A percentile compares a stretch with the other conserved stretches of the same genome.
phyloP scores from a whole-genome alignment of 1,140 invertebrate species.

The Eumeta japonica region DNA sequence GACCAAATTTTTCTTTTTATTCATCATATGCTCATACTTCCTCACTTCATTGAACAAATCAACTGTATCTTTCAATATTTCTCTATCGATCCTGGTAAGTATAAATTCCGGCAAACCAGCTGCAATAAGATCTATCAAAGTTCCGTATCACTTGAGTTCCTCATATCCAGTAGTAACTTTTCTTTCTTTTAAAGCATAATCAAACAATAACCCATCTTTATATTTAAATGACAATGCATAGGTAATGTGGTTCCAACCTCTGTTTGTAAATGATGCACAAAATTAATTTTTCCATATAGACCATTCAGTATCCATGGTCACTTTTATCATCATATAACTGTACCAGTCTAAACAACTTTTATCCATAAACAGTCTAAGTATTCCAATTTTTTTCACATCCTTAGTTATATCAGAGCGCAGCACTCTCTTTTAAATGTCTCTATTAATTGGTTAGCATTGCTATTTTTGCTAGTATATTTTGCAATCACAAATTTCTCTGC shows the following conservation, averaged over 20 bases:
- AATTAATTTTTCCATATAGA: slow-evolving; percentile 20
- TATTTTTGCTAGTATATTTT: too few relatives aligned
- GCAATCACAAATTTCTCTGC: slow-evolving; percentile 20
- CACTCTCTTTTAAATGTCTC: slow-evolving; percentile 25
- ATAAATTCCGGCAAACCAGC: neutral
- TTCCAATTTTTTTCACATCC: slow-evolving; percentile 21
- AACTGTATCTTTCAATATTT: neutral
- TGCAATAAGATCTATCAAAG: slow-evolving; percentile 1
- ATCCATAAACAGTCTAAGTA: slow-evolving; percentile 23
- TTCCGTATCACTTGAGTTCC: neutral
- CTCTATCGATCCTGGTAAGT: neutral
- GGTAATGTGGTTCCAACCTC: slow-evolving; percentile 26
- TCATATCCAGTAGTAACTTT: too few relatives aligned
- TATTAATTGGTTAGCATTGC: too few relatives aligned
- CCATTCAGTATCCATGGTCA: slow-evolving; percentile 16
- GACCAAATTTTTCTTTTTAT: neutral
- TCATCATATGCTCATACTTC: neutral
- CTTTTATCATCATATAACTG: slow-evolving; percentile 19
- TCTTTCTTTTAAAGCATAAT: too few relatives aligned
- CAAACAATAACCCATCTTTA: too few relatives aligned
- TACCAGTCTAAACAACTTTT: too few relatives aligned
- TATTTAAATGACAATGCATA: too few relatives aligned
- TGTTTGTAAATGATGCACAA: slow-evolving; percentile 17
- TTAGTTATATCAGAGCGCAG: slow-evolving; percentile 19
- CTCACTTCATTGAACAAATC: slow-evolving; percentile 1